Conservation (phyloP, 1,140 invertebrate species). For the Mercenaria mercenaria region DNA sequence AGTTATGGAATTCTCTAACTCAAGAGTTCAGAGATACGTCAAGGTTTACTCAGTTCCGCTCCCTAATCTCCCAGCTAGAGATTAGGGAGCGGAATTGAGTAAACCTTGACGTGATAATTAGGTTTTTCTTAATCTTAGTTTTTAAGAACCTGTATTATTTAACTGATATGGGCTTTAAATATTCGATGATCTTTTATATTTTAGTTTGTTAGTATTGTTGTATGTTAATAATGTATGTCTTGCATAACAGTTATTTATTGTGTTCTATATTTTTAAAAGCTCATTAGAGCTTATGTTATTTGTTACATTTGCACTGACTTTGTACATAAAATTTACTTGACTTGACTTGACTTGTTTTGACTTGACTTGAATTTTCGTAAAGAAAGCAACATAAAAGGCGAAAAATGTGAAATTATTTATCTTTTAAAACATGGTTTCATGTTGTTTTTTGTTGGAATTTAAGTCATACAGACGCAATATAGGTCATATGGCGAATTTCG, state of each 20-base stretch:
- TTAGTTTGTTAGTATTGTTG: not conserved
- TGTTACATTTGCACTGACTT: no score
- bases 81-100: not conserved
- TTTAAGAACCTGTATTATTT: not conserved
- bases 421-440: no score
- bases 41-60: not conserved
- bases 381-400: no score
- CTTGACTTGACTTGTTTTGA: conserved; percentile 54
- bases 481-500: no score
- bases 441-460: no score
- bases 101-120: not conserved
- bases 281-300: no score
- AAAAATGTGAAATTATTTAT: no score
- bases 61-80: not conserved
- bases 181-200: not conserved
- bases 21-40: no score
- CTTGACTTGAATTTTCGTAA: no score
- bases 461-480: no score
- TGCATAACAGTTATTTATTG: not conserved
- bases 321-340: no score
- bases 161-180: not conserved
- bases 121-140: not conserved
- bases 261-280: not conserved
- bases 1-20: conserved; percentile 5
- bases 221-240: not conserved